Evolutionary conservation across 2,797 vertebrate genomes (phyloP).

Genomic region (Microchirus variegatus): DNA sequence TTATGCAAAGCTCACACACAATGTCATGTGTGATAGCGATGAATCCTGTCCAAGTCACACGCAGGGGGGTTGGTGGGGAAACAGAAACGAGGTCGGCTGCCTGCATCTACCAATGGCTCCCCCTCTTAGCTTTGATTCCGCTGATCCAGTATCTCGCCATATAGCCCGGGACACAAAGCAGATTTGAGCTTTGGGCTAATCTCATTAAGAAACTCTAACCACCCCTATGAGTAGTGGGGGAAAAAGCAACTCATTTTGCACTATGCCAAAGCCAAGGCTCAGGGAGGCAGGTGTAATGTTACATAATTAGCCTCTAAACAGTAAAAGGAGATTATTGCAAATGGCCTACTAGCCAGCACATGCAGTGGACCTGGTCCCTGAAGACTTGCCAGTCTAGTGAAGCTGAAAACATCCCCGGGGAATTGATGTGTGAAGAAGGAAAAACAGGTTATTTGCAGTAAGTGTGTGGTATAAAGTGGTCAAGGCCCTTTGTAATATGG

Average conservation of each 20-base stretch:
- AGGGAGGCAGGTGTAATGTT: constrained; percentile 87
- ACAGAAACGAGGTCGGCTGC: constrained; percentile 78
- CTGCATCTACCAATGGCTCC: constrained; percentile 78
- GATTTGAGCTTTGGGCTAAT: constrained; percentile 85
- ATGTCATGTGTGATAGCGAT: constrained; percentile 83
- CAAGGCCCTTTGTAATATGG: constrained; percentile 38
- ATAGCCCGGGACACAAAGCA: constrained; percentile 83
- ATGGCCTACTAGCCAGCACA: constrained; percentile 83
- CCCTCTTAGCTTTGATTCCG: constrained; percentile 81
- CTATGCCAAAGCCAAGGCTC: constrained; percentile 77
- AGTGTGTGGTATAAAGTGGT: constrained; percentile 37
- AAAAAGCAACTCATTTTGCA: constrained; percentile 66
- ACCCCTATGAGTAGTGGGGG: constrained; percentile 69
- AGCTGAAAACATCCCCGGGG: constrained; percentile 71
- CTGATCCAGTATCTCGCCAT: constrained; percentile 84
- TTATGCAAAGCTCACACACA: constrained; percentile 86
- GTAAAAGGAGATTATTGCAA: constrained; percentile 89
- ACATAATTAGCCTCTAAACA: constrained; percentile 88
- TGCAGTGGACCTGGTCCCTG: constrained; percentile 76
- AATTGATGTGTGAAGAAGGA: constrained; percentile 62
- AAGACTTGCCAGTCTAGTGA: constrained; percentile 72
- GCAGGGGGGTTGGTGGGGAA: constrained; percentile 66
- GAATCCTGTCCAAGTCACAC: constrained; percentile 85
- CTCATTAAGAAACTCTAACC: constrained; percentile 88
- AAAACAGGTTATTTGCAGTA: constrained; percentile 67